These are phyloP conservation scores for Octonoba sinensis DNA, from an alignment of 2,888 invertebrate species.

Conservation along the genomic window DNA sequence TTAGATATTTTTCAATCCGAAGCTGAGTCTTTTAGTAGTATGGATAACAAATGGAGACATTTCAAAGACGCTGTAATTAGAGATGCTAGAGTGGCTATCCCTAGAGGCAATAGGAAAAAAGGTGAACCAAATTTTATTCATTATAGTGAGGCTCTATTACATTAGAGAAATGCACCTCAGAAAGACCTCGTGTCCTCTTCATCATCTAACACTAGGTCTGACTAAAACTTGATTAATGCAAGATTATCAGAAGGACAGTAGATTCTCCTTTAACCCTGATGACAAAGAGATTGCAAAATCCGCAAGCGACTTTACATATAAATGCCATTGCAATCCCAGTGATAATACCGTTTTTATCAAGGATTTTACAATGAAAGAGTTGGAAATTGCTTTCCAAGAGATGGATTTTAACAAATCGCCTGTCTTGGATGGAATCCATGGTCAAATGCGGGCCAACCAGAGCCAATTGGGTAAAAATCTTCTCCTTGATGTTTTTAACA, in stretches of 20 bases:
- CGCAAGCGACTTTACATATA: neutral
- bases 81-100: neutral
- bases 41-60: constrained; percentile 4
- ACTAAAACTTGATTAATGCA: neutral
- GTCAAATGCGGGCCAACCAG: constrained; percentile 1
- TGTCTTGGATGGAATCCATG: neutral
- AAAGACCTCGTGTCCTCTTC: neutral
- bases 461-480: neutral
- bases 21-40: neutral
- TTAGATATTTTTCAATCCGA: neutral
- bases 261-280: neutral
- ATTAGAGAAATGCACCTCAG: constrained; percentile 4
- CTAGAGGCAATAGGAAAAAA: constrained; percentile 10
- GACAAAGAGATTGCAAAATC: constrained; percentile 4
- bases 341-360: neutral
- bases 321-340: neutral
- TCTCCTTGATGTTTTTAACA: neutral
- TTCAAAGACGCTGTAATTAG: neutral
- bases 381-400: neutral
- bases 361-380: neutral
- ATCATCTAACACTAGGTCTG: neutral
- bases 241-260: constrained; percentile 1
- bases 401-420: constrained; percentile 12
- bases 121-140: neutral
- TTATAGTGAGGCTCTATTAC: neutral